Evolutionary conservation across 2,113 vertebrate species (phyloP).

Genomic region (Ictalurus punctatus): DNA sequence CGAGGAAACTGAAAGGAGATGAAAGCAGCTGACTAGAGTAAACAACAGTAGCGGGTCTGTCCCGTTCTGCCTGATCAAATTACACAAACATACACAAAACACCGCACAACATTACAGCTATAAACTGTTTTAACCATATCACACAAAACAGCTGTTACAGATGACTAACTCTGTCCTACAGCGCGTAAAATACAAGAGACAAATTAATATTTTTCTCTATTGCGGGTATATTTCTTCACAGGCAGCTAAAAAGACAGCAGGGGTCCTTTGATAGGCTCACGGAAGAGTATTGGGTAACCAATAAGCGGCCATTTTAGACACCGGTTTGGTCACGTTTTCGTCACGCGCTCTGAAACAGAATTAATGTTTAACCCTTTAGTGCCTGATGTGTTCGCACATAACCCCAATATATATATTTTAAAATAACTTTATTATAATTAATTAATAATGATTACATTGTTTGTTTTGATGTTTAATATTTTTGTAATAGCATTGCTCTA

Average conservation of each 20-base stretch:
- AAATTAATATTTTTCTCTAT: neutral
- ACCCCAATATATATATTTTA: no score
- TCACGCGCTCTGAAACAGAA: neutral
- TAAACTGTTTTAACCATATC: neutral
- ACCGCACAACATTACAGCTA: neutral
- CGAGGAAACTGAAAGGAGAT: slow-evolving; percentile 12
- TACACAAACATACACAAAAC: no score
- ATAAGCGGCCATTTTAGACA: neutral
- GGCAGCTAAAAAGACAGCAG: neutral
- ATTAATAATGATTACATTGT: no score
- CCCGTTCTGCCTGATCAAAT: slow-evolving; percentile 7
- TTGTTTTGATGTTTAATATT: no score
- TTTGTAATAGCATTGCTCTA: no score
- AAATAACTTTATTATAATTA: no score
- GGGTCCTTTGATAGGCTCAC: neutral
- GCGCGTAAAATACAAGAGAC: neutral
- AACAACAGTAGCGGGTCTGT: neutral
- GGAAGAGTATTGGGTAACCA: neutral
- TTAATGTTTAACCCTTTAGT: neutral
- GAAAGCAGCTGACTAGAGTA: neutral
- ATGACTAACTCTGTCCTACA: neutral
- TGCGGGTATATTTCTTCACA: neutral
- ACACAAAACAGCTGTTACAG: neutral
- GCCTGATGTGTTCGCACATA: no score
- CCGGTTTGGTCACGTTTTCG: neutral